Base-by-base conservation (phyloP, 2,113 vertebrate species). In the Gyps fulvus region DNA sequence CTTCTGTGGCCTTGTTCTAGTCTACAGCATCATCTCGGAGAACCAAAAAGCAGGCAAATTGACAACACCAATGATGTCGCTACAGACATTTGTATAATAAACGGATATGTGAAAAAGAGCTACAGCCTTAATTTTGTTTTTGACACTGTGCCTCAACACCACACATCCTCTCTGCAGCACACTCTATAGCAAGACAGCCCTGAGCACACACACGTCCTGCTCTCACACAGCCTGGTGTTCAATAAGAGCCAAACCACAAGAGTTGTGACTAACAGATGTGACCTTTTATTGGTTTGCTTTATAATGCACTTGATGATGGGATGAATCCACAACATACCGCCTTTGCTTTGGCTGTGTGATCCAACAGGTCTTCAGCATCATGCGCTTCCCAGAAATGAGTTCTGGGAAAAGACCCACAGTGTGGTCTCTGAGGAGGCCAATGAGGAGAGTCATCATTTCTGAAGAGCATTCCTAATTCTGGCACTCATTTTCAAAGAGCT, bases 241-340 rank as follows among this genome's bases (percentile, higher is more conserved):
- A 82, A 2, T 59, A 80, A 78, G 34, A 92, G 84, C 54, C 81
- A 89, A 95, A 91, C 95, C 95, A 95, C 96, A 93, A 62, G n/a
- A 59, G 54, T 2, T 87, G 66, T 85, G 83, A 97, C 89, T 91
- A 87, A 95, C 61, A 96, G 66, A 65, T 79, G 58, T 91, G 91
- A 95, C 94, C 91, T 97, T 93, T 72, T 16, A 36, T 79, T 83
- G 66, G 36, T 79, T 85, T 95, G 93, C 19, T 91, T 83, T 76
- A 61, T 42, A 40, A 67, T 54, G 52, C 70, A 49, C 40, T 87
- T 20, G 21, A 18, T 38, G 57, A 63, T 40, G 87, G 72, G 81
- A 79, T 61, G 73, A 54, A 22, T 23, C 27, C 81, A 57, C 29
- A 78, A 40, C 10, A 36, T 29, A n/a, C 6, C 0, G 2, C 47